These are phyloP conservation scores for Agriotes lineatus DNA, from an alignment of 2,888 invertebrate species.

Conservation along the genomic window DNA sequence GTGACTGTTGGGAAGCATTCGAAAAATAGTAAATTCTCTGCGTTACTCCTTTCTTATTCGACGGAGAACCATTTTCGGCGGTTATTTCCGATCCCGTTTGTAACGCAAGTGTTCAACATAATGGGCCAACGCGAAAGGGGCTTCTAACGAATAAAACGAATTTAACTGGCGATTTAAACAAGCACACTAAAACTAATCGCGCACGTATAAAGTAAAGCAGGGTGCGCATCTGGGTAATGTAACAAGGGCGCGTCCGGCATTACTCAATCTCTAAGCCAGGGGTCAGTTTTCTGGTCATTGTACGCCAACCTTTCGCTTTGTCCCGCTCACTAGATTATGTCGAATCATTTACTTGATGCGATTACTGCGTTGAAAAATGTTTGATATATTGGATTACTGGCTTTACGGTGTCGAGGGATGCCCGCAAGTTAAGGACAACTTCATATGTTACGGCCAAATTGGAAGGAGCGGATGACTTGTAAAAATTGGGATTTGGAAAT, in stretches of 20 bases:
- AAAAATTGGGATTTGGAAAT: no score
- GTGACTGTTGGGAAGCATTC: no score
- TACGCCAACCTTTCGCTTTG: slow-evolving; percentile 54
- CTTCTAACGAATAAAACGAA: not conserved
- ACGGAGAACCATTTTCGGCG: no score
- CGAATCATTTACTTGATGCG: slow-evolving; percentile 66
- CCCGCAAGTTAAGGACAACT: slow-evolving; percentile 36
- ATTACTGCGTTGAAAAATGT: slow-evolving; percentile 65
- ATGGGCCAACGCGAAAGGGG: no score
- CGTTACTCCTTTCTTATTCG: no score
- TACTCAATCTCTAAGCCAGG: slow-evolving; percentile 52
- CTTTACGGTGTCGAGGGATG: slow-evolving; percentile 42
- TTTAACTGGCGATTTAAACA: slow-evolving; percentile 30
- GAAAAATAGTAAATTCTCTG: no score
- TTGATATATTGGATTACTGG: slow-evolving; percentile 59
- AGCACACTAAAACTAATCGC: slow-evolving; percentile 37
- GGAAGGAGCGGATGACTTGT: not conserved
- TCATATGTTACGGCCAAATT: slow-evolving; percentile 33
- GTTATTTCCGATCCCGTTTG: no score
- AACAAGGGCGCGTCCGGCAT: slow-evolving; percentile 49
- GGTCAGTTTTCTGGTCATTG: slow-evolving; percentile 56
- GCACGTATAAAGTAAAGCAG: slow-evolving; percentile 38
- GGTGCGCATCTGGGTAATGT: slow-evolving; percentile 51
- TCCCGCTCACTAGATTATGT: slow-evolving; percentile 60
- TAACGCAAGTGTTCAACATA: not conserved